Percentiles rank a stretch among this genome's conserved stretches.
These are phyloP conservation scores for Psophia crepitans DNA, from an alignment of 2,113 vertebrate genomes.

Conservation along the genomic window DNA sequence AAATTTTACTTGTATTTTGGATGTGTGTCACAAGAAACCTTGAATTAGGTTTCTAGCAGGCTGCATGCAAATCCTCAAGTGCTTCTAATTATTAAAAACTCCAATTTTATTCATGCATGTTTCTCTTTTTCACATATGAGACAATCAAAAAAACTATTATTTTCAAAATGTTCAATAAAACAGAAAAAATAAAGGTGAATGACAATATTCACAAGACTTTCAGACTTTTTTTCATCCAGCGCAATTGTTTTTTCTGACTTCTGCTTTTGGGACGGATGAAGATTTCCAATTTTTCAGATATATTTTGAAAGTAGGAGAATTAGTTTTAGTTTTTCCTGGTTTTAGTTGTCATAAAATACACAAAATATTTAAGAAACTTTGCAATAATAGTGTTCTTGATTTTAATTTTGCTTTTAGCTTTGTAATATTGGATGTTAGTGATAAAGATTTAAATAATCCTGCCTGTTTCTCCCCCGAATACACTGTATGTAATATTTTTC, in stretches of 20 bases:
- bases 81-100: neutral
- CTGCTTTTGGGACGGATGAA: neutral
- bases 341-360: neutral
- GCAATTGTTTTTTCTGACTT: neutral
- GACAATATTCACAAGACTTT: neutral
- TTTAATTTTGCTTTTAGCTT: neutral
- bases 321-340: neutral
- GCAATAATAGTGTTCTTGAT: neutral
- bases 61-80: neutral
- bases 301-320: neutral
- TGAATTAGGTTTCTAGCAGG: neutral
- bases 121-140: neutral
- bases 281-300: neutral
- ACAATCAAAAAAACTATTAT: neutral
- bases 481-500: neutral
- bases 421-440: neutral
- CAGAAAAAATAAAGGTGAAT: neutral
- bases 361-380: neutral
- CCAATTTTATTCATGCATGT: neutral
- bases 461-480: neutral
- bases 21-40: neutral
- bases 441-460: neutral
- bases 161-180: neutral
- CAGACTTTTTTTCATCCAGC: neutral
- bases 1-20: neutral